Conservation (phyloP, 2,888 invertebrate species). For the Pterostichus madidus region DNA sequence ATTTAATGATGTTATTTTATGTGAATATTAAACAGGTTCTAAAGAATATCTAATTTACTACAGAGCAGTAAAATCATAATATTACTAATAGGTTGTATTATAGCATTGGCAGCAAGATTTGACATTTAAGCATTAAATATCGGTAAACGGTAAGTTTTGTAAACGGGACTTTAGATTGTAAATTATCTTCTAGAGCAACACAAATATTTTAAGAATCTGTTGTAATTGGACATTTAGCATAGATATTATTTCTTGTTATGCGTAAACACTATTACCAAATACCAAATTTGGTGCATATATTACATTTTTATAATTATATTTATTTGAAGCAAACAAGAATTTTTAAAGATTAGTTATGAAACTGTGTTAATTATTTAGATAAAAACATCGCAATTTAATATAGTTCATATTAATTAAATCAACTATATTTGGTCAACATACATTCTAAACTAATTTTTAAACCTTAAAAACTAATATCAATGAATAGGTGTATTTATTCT, state of each 20-base stretch:
- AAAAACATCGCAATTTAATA: background rate
- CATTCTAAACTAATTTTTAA: too few relatives aligned
- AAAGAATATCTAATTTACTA: slow-evolving; percentile 14
- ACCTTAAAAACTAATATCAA: too few relatives aligned
- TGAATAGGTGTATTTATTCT: too few relatives aligned
- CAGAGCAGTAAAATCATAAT: slow-evolving; percentile 17
- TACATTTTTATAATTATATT: background rate
- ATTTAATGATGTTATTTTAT: too few relatives aligned
- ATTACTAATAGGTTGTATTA: slow-evolving; percentile 12
- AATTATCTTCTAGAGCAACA: slow-evolving; percentile 17
- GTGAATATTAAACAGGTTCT: too few relatives aligned
- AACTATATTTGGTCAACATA: too few relatives aligned
- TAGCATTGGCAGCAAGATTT: background rate
- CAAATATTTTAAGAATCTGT: background rate
- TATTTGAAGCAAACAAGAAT: background rate
- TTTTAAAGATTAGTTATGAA: background rate
- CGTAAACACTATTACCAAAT: background rate
- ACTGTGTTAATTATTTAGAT: background rate
- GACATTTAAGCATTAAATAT: slow-evolving; percentile 6
- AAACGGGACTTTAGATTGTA: slow-evolving; percentile 25
- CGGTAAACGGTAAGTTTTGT: background rate
- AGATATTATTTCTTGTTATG: background rate
- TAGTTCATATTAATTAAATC: too few relatives aligned
- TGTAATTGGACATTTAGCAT: background rate
- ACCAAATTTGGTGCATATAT: background rate